phyloP scores from a whole-genome alignment of 1,140 invertebrate species.

The Tetragonula clypearis region DNA sequence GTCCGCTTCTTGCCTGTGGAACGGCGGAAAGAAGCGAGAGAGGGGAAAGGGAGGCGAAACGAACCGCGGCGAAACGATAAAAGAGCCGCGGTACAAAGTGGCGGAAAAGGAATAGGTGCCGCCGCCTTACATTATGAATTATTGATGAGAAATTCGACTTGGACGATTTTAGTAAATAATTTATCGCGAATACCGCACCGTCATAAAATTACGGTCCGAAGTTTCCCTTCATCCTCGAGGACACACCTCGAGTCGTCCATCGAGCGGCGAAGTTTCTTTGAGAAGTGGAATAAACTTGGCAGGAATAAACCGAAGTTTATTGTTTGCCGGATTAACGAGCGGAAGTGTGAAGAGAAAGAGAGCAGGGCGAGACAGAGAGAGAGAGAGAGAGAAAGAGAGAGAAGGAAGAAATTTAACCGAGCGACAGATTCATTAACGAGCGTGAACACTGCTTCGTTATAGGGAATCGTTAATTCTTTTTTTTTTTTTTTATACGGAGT shows the following conservation, averaged over 20 bases:
- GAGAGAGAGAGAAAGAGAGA: background rate
- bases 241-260: background rate
- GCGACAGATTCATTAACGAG: background rate
- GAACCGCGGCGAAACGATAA: background rate
- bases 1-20: background rate
- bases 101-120: slow-evolving; percentile 8
- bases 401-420: background rate
- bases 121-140: slow-evolving; percentile 32
- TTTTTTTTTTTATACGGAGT: background rate
- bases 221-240: background rate
- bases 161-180: slow-evolving; percentile 44
- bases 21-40: background rate
- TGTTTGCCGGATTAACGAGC: slow-evolving; percentile 17
- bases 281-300: background rate
- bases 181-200: slow-evolving; percentile 22
- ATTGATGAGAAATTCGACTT: slow-evolving; percentile 46
- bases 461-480: background rate
- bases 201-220: slow-evolving; percentile 25
- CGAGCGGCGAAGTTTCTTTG: slow-evolving; percentile 5
- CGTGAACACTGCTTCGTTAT: background rate
- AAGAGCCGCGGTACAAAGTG: slow-evolving; percentile 37
- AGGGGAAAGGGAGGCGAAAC: too few species aligned
- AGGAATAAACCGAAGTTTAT: slow-evolving; percentile 18
- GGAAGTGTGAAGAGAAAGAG: background rate
- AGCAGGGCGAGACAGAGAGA: background rate